Evolutionary conservation across 1,140 invertebrate genomes (phyloP).

Genomic region (Meteorus sp.): DNA sequence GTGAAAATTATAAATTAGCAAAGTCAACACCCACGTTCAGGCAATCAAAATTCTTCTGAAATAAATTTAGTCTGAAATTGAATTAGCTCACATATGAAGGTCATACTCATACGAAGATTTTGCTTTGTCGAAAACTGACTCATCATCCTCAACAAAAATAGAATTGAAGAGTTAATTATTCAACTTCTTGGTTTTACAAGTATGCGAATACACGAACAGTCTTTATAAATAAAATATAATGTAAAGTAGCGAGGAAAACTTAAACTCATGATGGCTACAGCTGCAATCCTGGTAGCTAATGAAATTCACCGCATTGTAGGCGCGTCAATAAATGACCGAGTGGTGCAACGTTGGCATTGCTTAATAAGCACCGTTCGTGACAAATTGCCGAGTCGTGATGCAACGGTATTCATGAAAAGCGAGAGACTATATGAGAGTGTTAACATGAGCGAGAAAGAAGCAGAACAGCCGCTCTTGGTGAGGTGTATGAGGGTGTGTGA

Average conservation of each 20-base stretch:
- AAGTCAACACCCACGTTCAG: neutral
- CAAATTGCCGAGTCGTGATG: conserved; percentile 55
- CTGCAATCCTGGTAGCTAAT: conserved; percentile 48
- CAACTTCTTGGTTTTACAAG: too few relatives aligned
- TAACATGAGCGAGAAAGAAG: conserved; percentile 32
- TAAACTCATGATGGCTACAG: neutral
- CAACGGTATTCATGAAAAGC: conserved; percentile 44
- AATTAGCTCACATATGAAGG: too few relatives aligned
- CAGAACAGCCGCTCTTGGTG: conserved; percentile 23
- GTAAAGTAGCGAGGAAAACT: neutral
- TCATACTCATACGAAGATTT: too few relatives aligned
- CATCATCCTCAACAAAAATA: neutral
- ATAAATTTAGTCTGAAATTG: neutral
- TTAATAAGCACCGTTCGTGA: conserved; percentile 57
- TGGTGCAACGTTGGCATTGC: conserved; percentile 47
- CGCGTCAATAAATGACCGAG: conserved; percentile 53
- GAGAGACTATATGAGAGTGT: conserved; percentile 15
- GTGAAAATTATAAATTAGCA: conserved; percentile 51
- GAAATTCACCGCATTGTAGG: conserved; percentile 53
- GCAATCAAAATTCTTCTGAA: too few relatives aligned
- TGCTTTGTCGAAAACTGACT: neutral
- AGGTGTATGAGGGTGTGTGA: neutral
- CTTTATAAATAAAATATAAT: too few relatives aligned
- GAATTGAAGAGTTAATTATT: neutral
- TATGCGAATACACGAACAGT: too few relatives aligned